phyloP scores from a whole-genome alignment of 2,113 vertebrate species.

The Silurus glanis region DNA sequence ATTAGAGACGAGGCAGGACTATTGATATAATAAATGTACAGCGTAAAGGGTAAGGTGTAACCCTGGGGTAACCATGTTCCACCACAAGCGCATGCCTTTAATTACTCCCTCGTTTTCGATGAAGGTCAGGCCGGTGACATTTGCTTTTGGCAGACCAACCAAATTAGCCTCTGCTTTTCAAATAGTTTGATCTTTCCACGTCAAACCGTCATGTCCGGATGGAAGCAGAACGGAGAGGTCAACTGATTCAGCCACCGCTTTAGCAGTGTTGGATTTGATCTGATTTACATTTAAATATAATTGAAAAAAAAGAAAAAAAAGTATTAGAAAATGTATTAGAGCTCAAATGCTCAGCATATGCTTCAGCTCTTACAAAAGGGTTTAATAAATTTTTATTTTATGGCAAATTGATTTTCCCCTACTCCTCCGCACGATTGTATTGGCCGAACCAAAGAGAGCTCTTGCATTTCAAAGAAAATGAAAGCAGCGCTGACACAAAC shows the following conservation, averaged over 20 bases:
- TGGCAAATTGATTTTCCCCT: conserved; percentile 65
- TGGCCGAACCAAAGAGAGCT: conserved; percentile 49
- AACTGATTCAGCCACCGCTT: conserved; percentile 59
- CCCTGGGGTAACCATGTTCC: not conserved
- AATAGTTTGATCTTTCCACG: conserved; percentile 35
- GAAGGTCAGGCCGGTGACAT: conserved; percentile 50
- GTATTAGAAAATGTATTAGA: conserved; percentile 48
- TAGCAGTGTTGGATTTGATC: conserved; percentile 65
- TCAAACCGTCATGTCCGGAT: conserved; percentile 28
- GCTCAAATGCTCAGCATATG: conserved; percentile 52
- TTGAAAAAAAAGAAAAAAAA: conserved; percentile 66
- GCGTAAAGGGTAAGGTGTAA: not conserved
- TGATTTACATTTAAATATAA: conserved; percentile 68
- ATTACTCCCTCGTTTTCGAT: conserved; percentile 38
- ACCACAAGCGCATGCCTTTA: conserved; percentile 8
- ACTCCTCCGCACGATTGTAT: conserved; percentile 48
- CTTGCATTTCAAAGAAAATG: conserved; percentile 67
- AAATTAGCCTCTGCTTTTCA: conserved; percentile 54
- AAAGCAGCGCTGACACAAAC: conserved; percentile 67
- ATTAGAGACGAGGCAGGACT: not conserved
- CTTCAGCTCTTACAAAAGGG: conserved; percentile 56
- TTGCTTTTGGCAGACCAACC: conserved; percentile 22
- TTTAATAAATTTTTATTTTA: conserved; percentile 71
- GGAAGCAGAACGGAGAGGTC: conserved; percentile 50
- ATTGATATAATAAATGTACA: conserved; percentile 1